Evolutionary conservation across 2,888 invertebrate species (phyloP), one percentile per base, ranked within the genome.

Genomic region (Caenorhabditis panamensis): DNA sequence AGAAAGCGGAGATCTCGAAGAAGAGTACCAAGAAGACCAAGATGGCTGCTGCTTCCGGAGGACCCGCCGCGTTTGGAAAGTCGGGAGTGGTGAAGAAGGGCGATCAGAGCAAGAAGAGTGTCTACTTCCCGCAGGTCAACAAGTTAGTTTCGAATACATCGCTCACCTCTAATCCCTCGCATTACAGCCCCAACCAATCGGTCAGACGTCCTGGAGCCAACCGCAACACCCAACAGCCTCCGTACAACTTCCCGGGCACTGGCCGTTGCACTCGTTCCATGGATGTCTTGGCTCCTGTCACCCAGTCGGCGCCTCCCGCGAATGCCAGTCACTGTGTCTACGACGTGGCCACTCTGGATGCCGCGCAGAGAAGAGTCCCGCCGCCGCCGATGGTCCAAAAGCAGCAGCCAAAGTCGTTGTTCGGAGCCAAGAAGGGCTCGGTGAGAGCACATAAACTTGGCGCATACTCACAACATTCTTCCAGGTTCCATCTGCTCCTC

Each of bases 191-290:
- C 36, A 41, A 26, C 11, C 22, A 44, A 44, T 8, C 6, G 24
- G 36, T 49, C 63, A 24, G 6, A 20, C 8, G 26, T 18, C 13
- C 58, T 18, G 2, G 13, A n/a, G 31, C 56, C 9, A n/a, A 18
- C 16, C 9, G 26, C 54, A 9, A 63, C 47, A 31, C 36, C 28
- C 26, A 41, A n/a, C 26, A 28, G 5, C 51, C 62, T 1, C 16
- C 28, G 13, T 63, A 79, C 47, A 41, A 59, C n/a, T 79, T 73
- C 16, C 79, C 79, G 11, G 79, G 79, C 9, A 9, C 37, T n/a
- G 79, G 79, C 18, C 41, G 36, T 24, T 66, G 59, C 47, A 59
- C 78, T 6, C 51, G 79, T 24, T 49, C 22, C 11, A 71, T 71
- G 78, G 62, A 68, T 16, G n/a, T 36, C 22, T 0, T 53, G 13